Conservation (phyloP, 1,140 invertebrate species). For the Saccostrea echinata region DNA sequence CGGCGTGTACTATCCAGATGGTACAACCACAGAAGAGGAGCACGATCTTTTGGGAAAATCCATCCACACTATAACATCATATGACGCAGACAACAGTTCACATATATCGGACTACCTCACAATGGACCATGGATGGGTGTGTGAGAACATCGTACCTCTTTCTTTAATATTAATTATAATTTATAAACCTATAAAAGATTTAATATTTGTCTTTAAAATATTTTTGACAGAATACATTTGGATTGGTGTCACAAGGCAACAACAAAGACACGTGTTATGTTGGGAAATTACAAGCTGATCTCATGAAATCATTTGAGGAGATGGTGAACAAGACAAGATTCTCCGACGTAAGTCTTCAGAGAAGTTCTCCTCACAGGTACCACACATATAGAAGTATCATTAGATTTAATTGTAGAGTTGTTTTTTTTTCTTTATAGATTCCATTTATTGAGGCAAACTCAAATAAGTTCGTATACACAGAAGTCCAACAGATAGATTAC, state of each 20-base stretch:
- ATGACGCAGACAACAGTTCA: background rate
- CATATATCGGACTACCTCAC: background rate
- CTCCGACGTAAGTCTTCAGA: background rate
- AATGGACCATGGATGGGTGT: constrained; percentile 10
- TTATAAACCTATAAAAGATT: no score
- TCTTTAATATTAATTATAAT: no score
- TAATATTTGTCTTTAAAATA: no score
- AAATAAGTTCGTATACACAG: background rate
- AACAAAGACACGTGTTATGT: constrained; percentile 12
- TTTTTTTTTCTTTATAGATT: background rate
- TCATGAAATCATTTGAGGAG: background rate
- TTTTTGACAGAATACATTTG: background rate
- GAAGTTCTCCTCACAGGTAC: no score
- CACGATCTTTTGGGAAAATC: background rate
- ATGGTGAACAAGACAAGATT: constrained; percentile 19
- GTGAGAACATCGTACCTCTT: background rate
- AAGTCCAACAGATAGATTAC: background rate
- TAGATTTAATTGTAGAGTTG: no score
- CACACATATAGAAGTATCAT: no score
- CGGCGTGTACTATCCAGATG: background rate
- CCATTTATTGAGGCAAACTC: constrained; percentile 5
- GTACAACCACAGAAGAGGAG: constrained; percentile 4
- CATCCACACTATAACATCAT: background rate
- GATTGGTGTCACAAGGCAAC: constrained; percentile 9
- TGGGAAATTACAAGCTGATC: background rate